Evolutionary conservation across 2,113 vertebrate genomes (phyloP), one percentile per base, ranked within the genome.

Genomic region (Andinoacara biseriatus): DNA sequence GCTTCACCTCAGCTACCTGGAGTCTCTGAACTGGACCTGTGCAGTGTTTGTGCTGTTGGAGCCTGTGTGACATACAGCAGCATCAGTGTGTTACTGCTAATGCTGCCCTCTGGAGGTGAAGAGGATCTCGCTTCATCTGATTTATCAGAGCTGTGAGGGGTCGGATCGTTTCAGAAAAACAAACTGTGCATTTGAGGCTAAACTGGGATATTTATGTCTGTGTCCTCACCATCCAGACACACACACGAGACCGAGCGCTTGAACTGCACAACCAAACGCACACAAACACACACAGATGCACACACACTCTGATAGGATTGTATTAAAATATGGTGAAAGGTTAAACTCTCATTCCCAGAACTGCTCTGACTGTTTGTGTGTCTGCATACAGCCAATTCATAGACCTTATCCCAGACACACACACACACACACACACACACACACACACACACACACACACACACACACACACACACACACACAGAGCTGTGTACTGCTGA

Each of bases 311-410:
- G 40, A n/a, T 5, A 49, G 20, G 11, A 40, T 43, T 6, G n/a
- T 7, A 61, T 61, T 62, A 74, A 52, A 46, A 40, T 38, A 57
- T 31, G 22, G 52, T 22, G 3, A 5, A 24, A 62, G 58, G n/a
- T 49, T 57, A 56, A 65, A 29, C 13, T 56, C 80, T 63, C 60
- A 61, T 26, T 58, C 35, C 33, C 43, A 57, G 33, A 56, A 57
- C 75, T 20, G 7, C 4, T 38, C 17, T 38, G 8, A 7, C 26
- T 56, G 31, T 17, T 63, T 63, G 38, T 10, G 22, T 15, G 5
- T 76, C 15, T 7, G 46, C 76, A 86, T 81, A 26, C 33, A 5
- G 62, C 74, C 78, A 86, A 81, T 86, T 78, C 33, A 74, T 43
- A 57, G 61, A 58, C 52, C 8, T 67, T 38, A 52, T 54, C 46